phyloP scores from a whole-genome alignment of 2,797 vertebrate species.

The Rhabdophis nuchalis region DNA sequence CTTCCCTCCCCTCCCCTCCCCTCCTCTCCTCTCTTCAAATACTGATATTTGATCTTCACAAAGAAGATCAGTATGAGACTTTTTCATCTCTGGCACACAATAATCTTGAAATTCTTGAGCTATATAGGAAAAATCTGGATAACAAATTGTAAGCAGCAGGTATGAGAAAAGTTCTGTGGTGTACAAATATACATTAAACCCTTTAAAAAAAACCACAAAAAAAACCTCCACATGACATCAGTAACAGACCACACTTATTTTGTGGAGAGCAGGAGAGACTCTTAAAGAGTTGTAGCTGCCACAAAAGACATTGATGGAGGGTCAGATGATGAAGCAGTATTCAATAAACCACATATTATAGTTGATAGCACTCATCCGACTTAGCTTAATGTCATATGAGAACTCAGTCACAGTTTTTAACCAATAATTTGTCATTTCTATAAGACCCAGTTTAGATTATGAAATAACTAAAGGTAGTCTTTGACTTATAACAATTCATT shows the following conservation, averaged over 20 bases:
- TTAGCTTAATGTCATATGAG: neutral
- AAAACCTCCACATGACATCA: neutral
- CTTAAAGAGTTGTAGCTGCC: neutral
- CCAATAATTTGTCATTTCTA: neutral
- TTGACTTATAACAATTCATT: neutral
- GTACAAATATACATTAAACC: neutral
- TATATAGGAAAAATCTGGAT: neutral
- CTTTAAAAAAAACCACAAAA: neutral
- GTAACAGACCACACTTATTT: neutral
- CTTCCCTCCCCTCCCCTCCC: rapidly evolving
- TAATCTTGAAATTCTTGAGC: neutral
- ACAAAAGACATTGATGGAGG: neutral
- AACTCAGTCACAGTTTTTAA: neutral
- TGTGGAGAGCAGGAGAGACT: neutral
- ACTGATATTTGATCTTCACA: neutral
- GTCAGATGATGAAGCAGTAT: neutral
- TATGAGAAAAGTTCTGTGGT: neutral
- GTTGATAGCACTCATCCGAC: neutral
- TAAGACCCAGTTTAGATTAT: neutral
- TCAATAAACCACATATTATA: neutral
- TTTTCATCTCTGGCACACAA: neutral
- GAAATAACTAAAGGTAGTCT: neutral
- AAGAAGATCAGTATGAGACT: neutral
- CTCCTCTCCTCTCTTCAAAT: neutral
- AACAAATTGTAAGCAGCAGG: neutral